A percentile compares a stretch with the other conserved stretches of the same genome.
Evolutionary conservation across 2,113 vertebrate species (phyloP).

Genomic region (Lycaon pictus): DNA sequence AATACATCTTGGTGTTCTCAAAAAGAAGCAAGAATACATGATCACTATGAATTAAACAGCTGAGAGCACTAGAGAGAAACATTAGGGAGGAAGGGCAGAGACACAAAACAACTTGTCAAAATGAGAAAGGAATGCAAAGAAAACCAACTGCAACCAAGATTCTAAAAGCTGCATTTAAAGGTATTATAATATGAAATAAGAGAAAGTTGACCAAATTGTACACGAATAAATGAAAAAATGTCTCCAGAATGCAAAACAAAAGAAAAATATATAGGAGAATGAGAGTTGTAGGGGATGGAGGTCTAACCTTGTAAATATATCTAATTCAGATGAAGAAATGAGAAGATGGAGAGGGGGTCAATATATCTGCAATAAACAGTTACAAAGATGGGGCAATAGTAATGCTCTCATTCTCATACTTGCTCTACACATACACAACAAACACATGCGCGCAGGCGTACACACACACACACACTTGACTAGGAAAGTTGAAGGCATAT

Average conservation of each 20-base stretch:
- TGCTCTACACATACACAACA: background rate
- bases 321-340: background rate
- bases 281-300: background rate
- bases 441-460: background rate
- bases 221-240: background rate
- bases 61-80: background rate
- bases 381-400: background rate
- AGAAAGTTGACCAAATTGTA: slow-evolving; percentile 7
- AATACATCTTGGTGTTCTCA: background rate
- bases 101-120: slow-evolving; percentile 25
- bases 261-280: background rate
- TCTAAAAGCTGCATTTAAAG: slow-evolving; percentile 14
- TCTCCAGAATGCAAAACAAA: background rate
- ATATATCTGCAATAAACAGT: background rate
- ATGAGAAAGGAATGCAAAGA: background rate
- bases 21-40: background rate
- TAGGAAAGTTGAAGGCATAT: background rate
- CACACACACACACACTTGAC: background rate
- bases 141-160: background rate
- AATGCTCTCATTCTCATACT: background rate
- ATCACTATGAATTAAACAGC: slow-evolving; percentile 19
- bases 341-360: background rate
- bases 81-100: background rate
- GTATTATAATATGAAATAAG: background rate
- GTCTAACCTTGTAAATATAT: background rate